These are phyloP conservation scores for Naja naja DNA, from an alignment of 2,113 vertebrate genomes.

Conservation along the genomic window DNA sequence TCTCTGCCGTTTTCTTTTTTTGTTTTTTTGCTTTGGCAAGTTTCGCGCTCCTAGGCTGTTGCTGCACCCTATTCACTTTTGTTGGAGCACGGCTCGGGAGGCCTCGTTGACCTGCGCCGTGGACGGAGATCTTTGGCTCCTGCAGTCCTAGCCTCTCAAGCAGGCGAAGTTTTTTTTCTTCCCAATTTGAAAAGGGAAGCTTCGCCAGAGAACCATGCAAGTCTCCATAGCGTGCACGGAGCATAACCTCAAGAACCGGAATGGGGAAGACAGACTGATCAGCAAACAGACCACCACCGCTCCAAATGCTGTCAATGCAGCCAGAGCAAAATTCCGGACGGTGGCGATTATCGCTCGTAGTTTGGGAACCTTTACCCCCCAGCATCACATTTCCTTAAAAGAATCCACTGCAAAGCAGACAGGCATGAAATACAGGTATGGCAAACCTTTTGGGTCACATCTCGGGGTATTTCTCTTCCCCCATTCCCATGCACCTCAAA, in stretches of 20 bases:
- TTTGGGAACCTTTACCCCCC: slow-evolving; percentile 91
- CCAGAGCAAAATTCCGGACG: slow-evolving; percentile 92
- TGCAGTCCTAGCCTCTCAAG: slow-evolving; percentile 24
- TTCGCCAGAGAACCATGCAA: slow-evolving; percentile 81
- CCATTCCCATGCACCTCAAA: not conserved
- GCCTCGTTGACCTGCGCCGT: not conserved
- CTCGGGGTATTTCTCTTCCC: not conserved
- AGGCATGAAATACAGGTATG: slow-evolving; percentile 99
- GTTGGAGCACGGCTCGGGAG: slow-evolving; percentile 2
- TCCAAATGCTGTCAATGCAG: slow-evolving; percentile 92
- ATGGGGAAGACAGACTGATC: slow-evolving; percentile 88
- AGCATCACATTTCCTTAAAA: slow-evolving; percentile 97
- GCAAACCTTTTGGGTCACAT: slow-evolving; percentile 12
- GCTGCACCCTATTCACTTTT: not conserved
- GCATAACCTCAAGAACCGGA: slow-evolving; percentile 94
- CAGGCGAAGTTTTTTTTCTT: slow-evolving; percentile 39
- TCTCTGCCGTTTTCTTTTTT: not conserved
- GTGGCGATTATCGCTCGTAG: slow-evolving; percentile 98
- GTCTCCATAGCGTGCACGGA: slow-evolving; percentile 99
- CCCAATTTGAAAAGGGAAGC: not conserved
- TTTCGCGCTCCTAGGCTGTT: slow-evolving; percentile 25
- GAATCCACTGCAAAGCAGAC: slow-evolving; percentile 98
- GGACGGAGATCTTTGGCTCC: slow-evolving; percentile 9
- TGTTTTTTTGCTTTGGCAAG: slow-evolving; percentile 14
- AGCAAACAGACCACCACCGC: slow-evolving; percentile 89